These are phyloP conservation scores for Lontra canadensis DNA, from an alignment of 2,113 vertebrate species.

Conservation along the genomic window DNA sequence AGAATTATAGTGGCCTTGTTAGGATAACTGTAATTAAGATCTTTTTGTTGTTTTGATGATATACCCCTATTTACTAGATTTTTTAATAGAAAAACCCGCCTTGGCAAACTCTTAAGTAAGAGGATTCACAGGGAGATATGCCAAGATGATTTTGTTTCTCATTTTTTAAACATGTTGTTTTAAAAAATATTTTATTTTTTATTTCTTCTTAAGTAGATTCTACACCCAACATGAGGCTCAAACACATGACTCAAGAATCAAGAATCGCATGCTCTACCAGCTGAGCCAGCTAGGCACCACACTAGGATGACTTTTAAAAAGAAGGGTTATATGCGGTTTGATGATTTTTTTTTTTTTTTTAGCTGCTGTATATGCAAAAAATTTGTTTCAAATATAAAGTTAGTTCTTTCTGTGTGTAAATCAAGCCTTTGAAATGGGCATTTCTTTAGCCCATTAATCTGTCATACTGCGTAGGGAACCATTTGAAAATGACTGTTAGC, in stretches of 20 bases:
- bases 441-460: background rate
- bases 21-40: constrained; percentile 56
- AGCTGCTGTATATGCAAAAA: background rate
- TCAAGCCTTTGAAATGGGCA: background rate
- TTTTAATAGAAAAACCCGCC: background rate
- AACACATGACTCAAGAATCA: background rate
- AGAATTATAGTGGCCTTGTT: background rate
- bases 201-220: background rate
- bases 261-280: background rate
- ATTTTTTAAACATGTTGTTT: background rate
- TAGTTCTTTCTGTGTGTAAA: constrained; percentile 12
- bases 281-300: background rate
- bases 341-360: background rate
- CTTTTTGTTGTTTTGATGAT: constrained; percentile 14
- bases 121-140: background rate
- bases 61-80: background rate
- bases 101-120: background rate
- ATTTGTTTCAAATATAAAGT: background rate
- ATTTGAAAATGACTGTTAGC: background rate
- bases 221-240: background rate
- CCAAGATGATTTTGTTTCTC: background rate
- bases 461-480: background rate
- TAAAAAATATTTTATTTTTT: background rate
- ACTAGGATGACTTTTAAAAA: background rate
- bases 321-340: background rate